Percentiles rank a stretch among this genome's conserved stretches.
Evolutionary conservation across 2,888 invertebrate genomes (phyloP).

Genomic region (Eurois occulta): DNA sequence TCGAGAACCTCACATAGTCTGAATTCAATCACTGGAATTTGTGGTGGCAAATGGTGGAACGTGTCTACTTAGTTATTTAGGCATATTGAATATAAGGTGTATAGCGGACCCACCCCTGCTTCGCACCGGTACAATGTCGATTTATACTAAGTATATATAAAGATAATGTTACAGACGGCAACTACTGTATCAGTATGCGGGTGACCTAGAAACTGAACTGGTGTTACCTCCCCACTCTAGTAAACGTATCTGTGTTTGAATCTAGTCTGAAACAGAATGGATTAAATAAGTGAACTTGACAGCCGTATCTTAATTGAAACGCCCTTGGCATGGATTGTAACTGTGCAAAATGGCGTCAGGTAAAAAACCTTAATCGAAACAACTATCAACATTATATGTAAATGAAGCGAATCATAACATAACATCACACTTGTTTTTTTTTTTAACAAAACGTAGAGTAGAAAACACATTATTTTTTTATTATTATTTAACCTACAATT

Average conservation of each 20-base stretch:
- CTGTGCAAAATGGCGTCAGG: constrained; percentile 20
- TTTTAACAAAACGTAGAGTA: not conserved
- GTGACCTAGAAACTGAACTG: constrained; percentile 36
- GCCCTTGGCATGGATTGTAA: constrained; percentile 40
- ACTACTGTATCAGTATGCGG: constrained; percentile 4
- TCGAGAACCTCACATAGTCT: not conserved
- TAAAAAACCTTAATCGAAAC: constrained; percentile 18
- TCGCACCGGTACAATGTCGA: not conserved
- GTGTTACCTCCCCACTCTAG: not conserved
- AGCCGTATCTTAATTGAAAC: constrained; percentile 46
- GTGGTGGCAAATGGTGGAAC: not conserved
- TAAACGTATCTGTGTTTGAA: constrained; percentile 32
- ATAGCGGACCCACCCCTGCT: not conserved
- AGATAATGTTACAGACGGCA: not conserved
- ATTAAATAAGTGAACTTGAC: constrained; percentile 52
- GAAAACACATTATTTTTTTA: too few relatives aligned
- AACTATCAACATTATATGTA: constrained; percentile 24
- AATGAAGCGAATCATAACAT: not conserved
- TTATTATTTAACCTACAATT: not conserved
- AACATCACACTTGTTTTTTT: not conserved
- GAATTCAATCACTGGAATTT: constrained; percentile 2
- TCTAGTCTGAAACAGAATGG: constrained; percentile 32
- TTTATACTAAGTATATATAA: not conserved
- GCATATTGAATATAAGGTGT: not conserved
- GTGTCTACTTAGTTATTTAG: not conserved